These are phyloP conservation scores for Latrodectus elegans DNA, from an alignment of 2,888 invertebrate genomes.

Conservation along the genomic window DNA sequence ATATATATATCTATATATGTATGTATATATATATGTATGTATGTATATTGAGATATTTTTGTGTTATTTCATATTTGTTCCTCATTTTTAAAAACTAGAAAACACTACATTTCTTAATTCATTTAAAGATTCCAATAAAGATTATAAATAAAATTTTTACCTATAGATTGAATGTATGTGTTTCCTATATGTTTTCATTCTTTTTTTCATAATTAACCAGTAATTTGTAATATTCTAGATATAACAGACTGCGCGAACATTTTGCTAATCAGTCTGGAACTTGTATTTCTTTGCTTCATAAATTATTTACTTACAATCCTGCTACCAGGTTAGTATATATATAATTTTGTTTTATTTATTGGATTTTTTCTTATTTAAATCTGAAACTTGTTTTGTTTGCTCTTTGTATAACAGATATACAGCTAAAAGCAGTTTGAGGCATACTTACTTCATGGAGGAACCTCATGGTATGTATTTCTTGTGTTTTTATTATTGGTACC, in stretches of 20 bases:
- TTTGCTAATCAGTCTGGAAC: constrained; percentile 17
- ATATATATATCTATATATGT: too few species aligned
- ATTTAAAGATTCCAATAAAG: not conserved
- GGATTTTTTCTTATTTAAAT: not conserved
- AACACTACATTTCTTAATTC: not conserved
- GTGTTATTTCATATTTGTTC: too few species aligned
- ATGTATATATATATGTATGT: too few species aligned
- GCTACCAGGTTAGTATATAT: constrained; percentile 17
- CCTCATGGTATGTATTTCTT: constrained; percentile 31
- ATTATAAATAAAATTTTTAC: not conserved
- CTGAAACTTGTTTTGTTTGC: not conserved
- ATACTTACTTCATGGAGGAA: constrained; percentile 31
- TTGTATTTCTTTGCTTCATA: constrained; percentile 21
- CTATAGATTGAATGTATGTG: not conserved
- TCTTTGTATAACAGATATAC: constrained; percentile 11
- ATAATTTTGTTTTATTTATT: not conserved
- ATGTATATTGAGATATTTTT: too few species aligned
- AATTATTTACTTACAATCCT: constrained; percentile 37
- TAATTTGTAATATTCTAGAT: constrained; percentile 11
- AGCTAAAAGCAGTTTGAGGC: constrained; percentile 19
- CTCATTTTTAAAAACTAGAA: not conserved
- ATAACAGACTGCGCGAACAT: constrained; percentile 18
- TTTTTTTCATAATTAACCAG: not conserved
- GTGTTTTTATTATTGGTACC: not conserved
- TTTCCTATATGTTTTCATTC: not conserved